phyloP scores from a whole-genome alignment of 2,113 vertebrate genomes.

The Oxyura jamaicensis region DNA sequence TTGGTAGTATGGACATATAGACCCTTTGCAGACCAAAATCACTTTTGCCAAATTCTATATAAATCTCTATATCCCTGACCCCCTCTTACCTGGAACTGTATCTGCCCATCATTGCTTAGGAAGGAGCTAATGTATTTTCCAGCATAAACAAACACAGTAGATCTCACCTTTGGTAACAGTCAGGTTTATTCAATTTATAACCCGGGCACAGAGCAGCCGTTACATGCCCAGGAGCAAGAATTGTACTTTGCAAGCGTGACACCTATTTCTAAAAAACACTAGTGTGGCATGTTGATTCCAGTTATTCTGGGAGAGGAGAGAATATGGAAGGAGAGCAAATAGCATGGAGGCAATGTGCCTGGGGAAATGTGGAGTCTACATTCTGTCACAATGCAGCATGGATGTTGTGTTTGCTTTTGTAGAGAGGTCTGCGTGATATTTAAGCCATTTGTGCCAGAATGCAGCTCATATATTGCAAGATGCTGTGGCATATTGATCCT shows the following conservation, averaged over 20 bases:
- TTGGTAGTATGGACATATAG: background rate
- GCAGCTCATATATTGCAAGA: background rate
- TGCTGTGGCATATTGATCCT: background rate
- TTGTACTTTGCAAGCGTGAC: background rate
- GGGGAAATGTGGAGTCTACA: background rate
- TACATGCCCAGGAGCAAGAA: background rate
- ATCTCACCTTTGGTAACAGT: background rate
- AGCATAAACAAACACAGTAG: background rate
- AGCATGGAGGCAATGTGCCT: background rate
- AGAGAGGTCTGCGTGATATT: fast-evolving
- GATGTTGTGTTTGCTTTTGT: fast-evolving
- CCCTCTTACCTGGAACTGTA: background rate
- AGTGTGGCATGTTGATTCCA: background rate
- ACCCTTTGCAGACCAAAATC: background rate
- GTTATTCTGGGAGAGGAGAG: background rate
- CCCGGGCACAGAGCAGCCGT: fast-evolving
- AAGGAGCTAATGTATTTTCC: background rate
- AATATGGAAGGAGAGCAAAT: background rate
- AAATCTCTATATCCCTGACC: background rate
- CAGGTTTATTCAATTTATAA: background rate
- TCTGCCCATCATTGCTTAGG: background rate
- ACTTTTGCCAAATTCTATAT: slow-evolving; percentile 20
- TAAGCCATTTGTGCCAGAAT: background rate
- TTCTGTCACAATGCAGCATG: background rate
- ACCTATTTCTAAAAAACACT: background rate